phyloP scores from a whole-genome alignment of 2,888 invertebrate genomes.

The Dicyrtomina minuta region DNA sequence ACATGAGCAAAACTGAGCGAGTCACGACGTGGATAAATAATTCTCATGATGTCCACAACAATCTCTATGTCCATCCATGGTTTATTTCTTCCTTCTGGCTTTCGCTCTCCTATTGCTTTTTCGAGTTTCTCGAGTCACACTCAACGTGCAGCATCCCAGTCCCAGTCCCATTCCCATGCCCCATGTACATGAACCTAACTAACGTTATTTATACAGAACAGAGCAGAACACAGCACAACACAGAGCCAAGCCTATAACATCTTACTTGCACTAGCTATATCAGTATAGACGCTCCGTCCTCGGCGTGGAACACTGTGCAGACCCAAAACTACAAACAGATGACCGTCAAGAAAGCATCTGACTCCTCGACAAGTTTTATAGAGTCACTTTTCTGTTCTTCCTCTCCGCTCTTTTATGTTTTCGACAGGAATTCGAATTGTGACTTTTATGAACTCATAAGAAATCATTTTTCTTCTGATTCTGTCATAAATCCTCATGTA shows the following conservation, averaged over 20 bases:
- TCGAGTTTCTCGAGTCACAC: background rate
- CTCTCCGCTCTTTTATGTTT: background rate
- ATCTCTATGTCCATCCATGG: slow-evolving; percentile 9
- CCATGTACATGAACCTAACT: too few species aligned
- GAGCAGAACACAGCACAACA: too few species aligned
- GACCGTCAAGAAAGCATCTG: too few species aligned
- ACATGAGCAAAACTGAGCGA: slow-evolving; percentile 17
- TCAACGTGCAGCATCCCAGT: too few species aligned
- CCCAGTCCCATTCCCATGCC: too few species aligned
- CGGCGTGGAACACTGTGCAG: too few species aligned
- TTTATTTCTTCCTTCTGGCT: slow-evolving; percentile 5
- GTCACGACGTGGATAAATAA: slow-evolving; percentile 31
- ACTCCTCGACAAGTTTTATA: too few species aligned
- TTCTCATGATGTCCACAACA: slow-evolving; percentile 23
- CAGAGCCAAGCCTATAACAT: too few species aligned
- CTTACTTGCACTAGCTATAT: too few species aligned
- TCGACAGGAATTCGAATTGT: background rate
- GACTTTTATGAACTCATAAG: slow-evolving; percentile 13
- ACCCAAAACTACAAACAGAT: too few species aligned
- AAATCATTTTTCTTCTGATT: slow-evolving; percentile 5
- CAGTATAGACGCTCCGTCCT: too few species aligned
- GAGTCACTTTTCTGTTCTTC: background rate
- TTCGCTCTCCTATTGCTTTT: background rate
- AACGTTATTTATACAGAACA: too few species aligned
- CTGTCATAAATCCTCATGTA: background rate